A percentile compares a stretch with the other conserved stretches of the same genome.
These are phyloP conservation scores for Hormiphora californensis DNA, from an alignment of 37 sponge, comb jelly and placozoan genomes.

Conservation along the genomic window DNA sequence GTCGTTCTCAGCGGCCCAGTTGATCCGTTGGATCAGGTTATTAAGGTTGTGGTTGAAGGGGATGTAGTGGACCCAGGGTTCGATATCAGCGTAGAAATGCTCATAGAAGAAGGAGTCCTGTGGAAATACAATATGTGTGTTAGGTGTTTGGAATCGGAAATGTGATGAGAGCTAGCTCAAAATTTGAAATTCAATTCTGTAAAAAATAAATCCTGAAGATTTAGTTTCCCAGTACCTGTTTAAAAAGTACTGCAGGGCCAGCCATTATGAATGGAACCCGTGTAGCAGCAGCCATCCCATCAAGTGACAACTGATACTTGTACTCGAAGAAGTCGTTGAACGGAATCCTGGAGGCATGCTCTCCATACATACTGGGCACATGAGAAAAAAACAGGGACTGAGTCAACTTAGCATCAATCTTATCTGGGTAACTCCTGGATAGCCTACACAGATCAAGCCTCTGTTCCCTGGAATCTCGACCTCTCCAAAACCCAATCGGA, in stretches of 20 bases:
- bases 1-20: constrained; percentile 83
- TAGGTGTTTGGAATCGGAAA: background rate
- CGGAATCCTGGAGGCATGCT: constrained; percentile 7
- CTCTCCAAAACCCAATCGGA: constrained; percentile 85
- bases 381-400: constrained; percentile 20
- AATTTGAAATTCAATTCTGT: background rate
- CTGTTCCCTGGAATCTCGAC: constrained; percentile 88
- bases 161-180: background rate
- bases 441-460: constrained; percentile 77
- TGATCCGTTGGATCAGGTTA: constrained; percentile 74
- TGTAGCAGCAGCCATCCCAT: constrained; percentile 96
- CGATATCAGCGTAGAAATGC: constrained; percentile 83
- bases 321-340: constrained; percentile 63
- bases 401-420: constrained; percentile 46
- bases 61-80: constrained; percentile 91
- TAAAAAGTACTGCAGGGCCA: constrained; percentile 82
- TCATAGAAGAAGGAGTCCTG: constrained; percentile 90
- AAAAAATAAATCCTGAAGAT: background rate
- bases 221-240: constrained; percentile 60
- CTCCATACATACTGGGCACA: constrained; percentile 33
- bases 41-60: constrained; percentile 75
- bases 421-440: constrained; percentile 68
- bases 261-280: constrained; percentile 84
- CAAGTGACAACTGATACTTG: constrained; percentile 91
- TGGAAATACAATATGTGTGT: background rate